Percentiles rank a stretch among this genome's conserved stretches.
phyloP scores from a whole-genome alignment of 1,140 invertebrate genomes.

The Cherax quadricarinatus region DNA sequence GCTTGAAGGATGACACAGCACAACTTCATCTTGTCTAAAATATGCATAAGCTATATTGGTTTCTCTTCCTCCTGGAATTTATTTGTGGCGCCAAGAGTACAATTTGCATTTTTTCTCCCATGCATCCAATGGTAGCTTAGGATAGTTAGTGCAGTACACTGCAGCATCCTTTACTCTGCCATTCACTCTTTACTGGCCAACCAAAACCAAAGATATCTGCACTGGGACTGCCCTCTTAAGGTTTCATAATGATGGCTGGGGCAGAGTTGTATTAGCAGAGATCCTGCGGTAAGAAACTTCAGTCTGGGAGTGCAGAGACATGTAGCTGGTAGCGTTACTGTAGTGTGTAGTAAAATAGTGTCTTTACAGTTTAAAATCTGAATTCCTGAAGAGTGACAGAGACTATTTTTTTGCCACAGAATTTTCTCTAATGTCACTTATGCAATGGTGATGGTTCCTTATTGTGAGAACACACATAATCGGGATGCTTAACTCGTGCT shows the following conservation, averaged over 20 bases:
- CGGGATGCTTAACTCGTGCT: not conserved
- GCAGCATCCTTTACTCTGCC: slow-evolving; percentile 35
- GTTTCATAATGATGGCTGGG: not conserved
- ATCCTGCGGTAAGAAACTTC: slow-evolving; percentile 11
- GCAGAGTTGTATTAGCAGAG: slow-evolving; percentile 8
- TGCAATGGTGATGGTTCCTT: slow-evolving; percentile 47
- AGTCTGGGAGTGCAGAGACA: slow-evolving; percentile 35
- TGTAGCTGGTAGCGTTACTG: slow-evolving; percentile 51
- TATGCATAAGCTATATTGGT: slow-evolving; percentile 6
- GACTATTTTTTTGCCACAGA: slow-evolving; percentile 66
- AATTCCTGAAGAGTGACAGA: slow-evolving; percentile 49
- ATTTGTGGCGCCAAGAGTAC: slow-evolving; percentile 67
- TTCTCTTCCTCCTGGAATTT: slow-evolving; percentile 56
- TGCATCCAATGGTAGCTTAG: slow-evolving; percentile 42
- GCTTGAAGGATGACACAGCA: not conserved
- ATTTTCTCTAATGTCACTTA: slow-evolving; percentile 35
- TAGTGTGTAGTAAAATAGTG: slow-evolving; percentile 55
- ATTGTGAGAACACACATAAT: not conserved
- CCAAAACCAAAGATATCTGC: slow-evolving; percentile 58
- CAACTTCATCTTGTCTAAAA: not conserved
- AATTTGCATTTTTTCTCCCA: slow-evolving; percentile 62
- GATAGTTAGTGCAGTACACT: slow-evolving; percentile 53
- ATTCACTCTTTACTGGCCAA: slow-evolving; percentile 48
- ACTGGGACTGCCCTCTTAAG: slow-evolving; percentile 6
- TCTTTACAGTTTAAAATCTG: slow-evolving; percentile 65